A percentile compares a stretch with the other conserved stretches of the same genome.
Evolutionary conservation across 2,888 invertebrate genomes (phyloP).

Genomic region (Eulithis testata): DNA sequence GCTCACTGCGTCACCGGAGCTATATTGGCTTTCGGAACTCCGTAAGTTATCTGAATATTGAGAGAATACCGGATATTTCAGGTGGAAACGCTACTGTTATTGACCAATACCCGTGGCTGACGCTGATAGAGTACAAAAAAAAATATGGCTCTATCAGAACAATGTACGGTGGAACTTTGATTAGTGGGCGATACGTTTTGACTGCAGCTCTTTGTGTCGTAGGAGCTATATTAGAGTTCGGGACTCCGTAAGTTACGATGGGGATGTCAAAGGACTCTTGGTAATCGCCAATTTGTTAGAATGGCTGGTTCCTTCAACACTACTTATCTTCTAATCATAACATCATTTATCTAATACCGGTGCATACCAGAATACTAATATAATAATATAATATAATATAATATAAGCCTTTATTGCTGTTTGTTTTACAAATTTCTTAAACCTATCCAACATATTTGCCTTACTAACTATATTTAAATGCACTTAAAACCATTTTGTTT

Average conservation of each 20-base stretch:
- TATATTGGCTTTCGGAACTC: slow-evolving; percentile 18
- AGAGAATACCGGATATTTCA: slow-evolving; percentile 21
- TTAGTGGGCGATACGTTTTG: slow-evolving; percentile 28
- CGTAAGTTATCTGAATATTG: slow-evolving; percentile 11
- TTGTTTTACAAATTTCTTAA: too few species aligned
- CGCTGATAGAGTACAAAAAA: slow-evolving; percentile 71
- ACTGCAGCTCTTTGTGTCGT: slow-evolving; percentile 12
- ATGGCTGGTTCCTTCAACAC: too few species aligned
- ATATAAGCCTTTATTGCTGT: too few species aligned
- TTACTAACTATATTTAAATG: too few species aligned
- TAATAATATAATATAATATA: too few species aligned
- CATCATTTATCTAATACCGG: too few species aligned
- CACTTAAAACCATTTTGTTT: too few species aligned
- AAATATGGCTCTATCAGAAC: slow-evolving; percentile 77
- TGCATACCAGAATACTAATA: too few species aligned
- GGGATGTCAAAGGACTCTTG: too few species aligned
- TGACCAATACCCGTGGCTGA: slow-evolving; percentile 85
- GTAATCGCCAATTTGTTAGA: too few species aligned
- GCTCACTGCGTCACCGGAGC: slow-evolving; percentile 78
- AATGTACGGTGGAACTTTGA: slow-evolving; percentile 20
- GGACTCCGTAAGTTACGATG: slow-evolving; percentile 23
- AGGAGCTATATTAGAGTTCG: slow-evolving; percentile 8
- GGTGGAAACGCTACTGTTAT: slow-evolving; percentile 67
- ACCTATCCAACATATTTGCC: too few species aligned
- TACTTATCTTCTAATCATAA: too few species aligned